Percentiles rank a stretch among this genome's conserved stretches.
Evolutionary conservation across 2,888 invertebrate species (phyloP).

Genomic region (Patella caerulea): DNA sequence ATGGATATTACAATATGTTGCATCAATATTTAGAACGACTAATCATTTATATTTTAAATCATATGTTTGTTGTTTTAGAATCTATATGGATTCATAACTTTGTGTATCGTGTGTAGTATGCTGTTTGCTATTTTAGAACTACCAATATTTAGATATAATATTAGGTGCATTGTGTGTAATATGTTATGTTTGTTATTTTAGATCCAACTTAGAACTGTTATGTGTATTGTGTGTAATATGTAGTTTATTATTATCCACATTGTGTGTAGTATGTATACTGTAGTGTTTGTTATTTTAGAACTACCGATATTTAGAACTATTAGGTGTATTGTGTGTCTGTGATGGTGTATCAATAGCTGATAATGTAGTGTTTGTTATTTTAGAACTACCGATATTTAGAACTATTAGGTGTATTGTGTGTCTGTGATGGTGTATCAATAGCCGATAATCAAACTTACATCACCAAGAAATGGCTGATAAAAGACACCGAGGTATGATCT

Average conservation of each 20-base stretch:
- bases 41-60: no score
- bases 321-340: no score
- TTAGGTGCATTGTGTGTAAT: neutral
- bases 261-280: slow-evolving; percentile 8
- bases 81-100: slow-evolving; percentile 11
- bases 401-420: slow-evolving; percentile 67
- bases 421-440: slow-evolving; percentile 69
- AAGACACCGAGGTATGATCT: slow-evolving; percentile 50
- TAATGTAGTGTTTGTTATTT: slow-evolving; percentile 18
- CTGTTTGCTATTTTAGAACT: neutral
- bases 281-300: neutral
- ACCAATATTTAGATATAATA: no score
- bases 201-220: slow-evolving; percentile 54
- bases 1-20: no score
- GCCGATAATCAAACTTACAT: slow-evolving; percentile 70
- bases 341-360: no score
- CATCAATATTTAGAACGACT: no score
- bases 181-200: slow-evolving; percentile 23
- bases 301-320: no score
- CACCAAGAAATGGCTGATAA: slow-evolving; percentile 63
- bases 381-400: slow-evolving; percentile 67
- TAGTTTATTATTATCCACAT: slow-evolving; percentile 38
- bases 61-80: no score
- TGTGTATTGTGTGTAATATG: neutral
- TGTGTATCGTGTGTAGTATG: slow-evolving; percentile 2